Percentiles rank a stretch among this genome's conserved stretches.
Evolutionary conservation across 2,888 invertebrate species (phyloP).

Genomic region (Schizotus pectinicornis): DNA sequence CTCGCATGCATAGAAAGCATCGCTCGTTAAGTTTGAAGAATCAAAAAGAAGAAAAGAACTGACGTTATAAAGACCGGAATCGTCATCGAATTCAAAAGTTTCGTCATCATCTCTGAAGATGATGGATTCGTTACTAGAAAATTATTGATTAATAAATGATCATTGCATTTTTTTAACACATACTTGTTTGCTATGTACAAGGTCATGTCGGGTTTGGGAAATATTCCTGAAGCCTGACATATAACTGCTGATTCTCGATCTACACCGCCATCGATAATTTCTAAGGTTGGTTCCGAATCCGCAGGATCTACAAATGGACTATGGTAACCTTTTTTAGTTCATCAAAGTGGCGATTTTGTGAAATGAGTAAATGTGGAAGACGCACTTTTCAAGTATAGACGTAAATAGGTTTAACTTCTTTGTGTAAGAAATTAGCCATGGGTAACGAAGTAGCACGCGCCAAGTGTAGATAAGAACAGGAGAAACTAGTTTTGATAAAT

Average conservation of each 20-base stretch:
- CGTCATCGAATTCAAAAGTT: constrained; percentile 35
- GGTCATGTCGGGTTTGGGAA: constrained; percentile 62
- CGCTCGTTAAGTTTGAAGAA: constrained; percentile 61
- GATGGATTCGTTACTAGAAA: constrained; percentile 44
- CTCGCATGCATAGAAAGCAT: constrained; percentile 67
- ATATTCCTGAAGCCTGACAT: constrained; percentile 65
- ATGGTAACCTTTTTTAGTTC: constrained; percentile 15
- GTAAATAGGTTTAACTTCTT: constrained; percentile 32
- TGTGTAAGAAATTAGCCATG: constrained; percentile 44
- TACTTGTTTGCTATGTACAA: constrained; percentile 46
- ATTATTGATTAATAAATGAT: background rate
- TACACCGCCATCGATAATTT: constrained; percentile 37
- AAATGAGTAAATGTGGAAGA: no score
- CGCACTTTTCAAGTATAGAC: background rate
- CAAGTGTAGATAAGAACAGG: constrained; percentile 27
- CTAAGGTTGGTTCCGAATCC: constrained; percentile 32
- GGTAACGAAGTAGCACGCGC: constrained; percentile 49
- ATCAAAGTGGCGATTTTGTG: background rate
- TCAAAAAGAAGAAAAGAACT: constrained; percentile 63
- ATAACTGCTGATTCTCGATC: constrained; percentile 60
- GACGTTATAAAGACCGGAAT: constrained; percentile 62
- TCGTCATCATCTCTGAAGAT: constrained; percentile 38
- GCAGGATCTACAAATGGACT: constrained; percentile 45
- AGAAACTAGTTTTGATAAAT: constrained; percentile 23
- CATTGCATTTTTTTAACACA: constrained; percentile 40